Conservation (phyloP, 2,888 invertebrate species). For the Carabus problematicus region DNA sequence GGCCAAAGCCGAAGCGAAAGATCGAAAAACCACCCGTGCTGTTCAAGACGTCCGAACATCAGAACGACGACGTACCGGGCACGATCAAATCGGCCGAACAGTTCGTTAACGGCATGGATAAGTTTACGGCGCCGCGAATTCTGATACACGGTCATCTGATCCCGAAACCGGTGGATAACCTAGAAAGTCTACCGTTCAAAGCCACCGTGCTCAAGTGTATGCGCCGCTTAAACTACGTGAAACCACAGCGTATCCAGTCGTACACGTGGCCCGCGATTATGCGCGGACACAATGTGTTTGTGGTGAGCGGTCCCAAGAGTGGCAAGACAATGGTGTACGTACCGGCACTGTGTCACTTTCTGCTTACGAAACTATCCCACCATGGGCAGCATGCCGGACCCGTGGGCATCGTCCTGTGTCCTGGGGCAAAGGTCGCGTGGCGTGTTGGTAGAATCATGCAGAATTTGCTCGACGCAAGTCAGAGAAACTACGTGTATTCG, state of each 20-base stretch:
- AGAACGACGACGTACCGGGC: slow-evolving; percentile 40
- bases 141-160: slow-evolving; percentile 51
- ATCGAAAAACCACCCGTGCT: slow-evolving; percentile 38
- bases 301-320: slow-evolving; percentile 66
- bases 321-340: slow-evolving; percentile 78
- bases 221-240: slow-evolving; percentile 48
- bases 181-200: slow-evolving; percentile 50
- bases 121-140: slow-evolving; percentile 46
- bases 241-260: slow-evolving; percentile 67
- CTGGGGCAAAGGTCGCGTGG: slow-evolving; percentile 65
- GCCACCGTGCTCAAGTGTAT: slow-evolving; percentile 49
- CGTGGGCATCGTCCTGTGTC: slow-evolving; percentile 70
- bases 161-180: slow-evolving; percentile 47
- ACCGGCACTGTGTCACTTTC: slow-evolving; percentile 69
- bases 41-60: slow-evolving; percentile 41
- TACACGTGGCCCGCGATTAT: slow-evolving; percentile 75
- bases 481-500: slow-evolving; percentile 58
- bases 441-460: slow-evolving; percentile 58
- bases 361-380: slow-evolving; percentile 59
- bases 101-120: slow-evolving; percentile 47
- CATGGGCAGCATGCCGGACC: slow-evolving; percentile 65
- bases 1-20: slow-evolving; percentile 22
- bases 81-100: slow-evolving; percentile 44
- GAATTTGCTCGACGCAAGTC: slow-evolving; percentile 57
- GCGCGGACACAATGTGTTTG: slow-evolving; percentile 69